Evolutionary conservation across 2,113 vertebrate species (phyloP).

Genomic region (Cygnus buccinator): DNA sequence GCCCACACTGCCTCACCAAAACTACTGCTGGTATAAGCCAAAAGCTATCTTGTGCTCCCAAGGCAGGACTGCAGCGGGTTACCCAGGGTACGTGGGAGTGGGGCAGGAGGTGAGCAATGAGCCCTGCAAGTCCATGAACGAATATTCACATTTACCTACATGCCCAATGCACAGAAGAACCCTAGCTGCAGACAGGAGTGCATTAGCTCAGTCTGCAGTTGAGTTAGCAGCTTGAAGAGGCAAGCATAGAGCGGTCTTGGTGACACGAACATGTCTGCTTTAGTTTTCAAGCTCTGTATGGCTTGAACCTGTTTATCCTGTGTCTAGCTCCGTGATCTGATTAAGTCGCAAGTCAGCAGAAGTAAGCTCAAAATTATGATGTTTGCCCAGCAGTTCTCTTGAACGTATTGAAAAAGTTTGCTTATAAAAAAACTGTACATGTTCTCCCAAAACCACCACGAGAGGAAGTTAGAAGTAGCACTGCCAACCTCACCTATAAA

Average conservation of each 20-base stretch:
- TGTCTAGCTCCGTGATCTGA: not conserved
- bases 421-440: not conserved
- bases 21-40: not conserved
- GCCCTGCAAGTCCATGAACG: not conserved
- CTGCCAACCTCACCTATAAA: not conserved
- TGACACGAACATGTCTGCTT: not conserved
- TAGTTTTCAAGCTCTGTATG: not conserved
- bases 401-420: not conserved
- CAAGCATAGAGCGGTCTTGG: not conserved
- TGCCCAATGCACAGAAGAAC: not conserved
- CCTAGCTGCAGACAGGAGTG: not conserved
- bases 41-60: not conserved
- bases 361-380: not conserved
- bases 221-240: not conserved
- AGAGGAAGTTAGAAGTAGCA: slow-evolving; percentile 1
- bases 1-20: not conserved
- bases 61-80: not conserved
- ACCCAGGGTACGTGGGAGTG: not conserved
- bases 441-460: not conserved
- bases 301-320: not conserved
- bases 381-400: not conserved
- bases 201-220: not conserved
- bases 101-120: slow-evolving; percentile 6
- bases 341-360: not conserved
- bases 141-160: not conserved